Base-by-base conservation (phyloP, 2,888 invertebrate species). In the Spodoptera exigua region DNA sequence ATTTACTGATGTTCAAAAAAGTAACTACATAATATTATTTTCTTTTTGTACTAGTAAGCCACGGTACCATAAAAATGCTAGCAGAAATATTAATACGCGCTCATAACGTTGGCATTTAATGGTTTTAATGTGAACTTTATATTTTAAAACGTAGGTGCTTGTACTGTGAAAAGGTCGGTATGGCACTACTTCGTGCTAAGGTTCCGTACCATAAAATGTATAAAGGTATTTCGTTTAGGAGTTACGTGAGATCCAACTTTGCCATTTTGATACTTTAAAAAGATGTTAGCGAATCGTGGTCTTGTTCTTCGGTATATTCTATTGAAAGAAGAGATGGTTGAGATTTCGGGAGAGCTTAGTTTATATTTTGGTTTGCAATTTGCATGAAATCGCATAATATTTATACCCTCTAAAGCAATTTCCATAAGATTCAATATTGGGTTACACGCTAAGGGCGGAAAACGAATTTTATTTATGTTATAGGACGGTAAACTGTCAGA, bases 101-200 rank as follows among this genome's bases (percentile, higher is more conserved):
- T 60, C 60, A 45, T 60, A 53, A 70, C 61, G 60, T 54, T 47
- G 40, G 64, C 65, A 65, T 77, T 82, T 75, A 76, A 79, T 73
- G 72, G 70, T 72, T 77, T 81, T 74, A 71, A 78, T 72, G 74
- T 69, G 67, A 78, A 80, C 71, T 81, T 82, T 79, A 80, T 79
- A 80, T 77, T 75, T 68, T 79, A 71, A 55, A 72, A 74, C 66
- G 78, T 65, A 70, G 27, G 9, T 27, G 27, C 71, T 70, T 67
- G 62, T 69, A 55, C 71, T 66, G 72, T 82, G 65, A 79, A 80
- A 79, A 62, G 74, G 71, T 58, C 49, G 70, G 79, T 70, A 71
- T 75, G 63, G 73, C 78, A 80, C 66, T 78, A 76, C 80, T 82
- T 60, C 70, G 76, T 74, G 60, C 62, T 54, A 79, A 72, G 69